Percentiles rank a stretch among this genome's conserved stretches.
phyloP scores from a whole-genome alignment of 2,797 vertebrate genomes.

The Fistularia commersonii region DNA sequence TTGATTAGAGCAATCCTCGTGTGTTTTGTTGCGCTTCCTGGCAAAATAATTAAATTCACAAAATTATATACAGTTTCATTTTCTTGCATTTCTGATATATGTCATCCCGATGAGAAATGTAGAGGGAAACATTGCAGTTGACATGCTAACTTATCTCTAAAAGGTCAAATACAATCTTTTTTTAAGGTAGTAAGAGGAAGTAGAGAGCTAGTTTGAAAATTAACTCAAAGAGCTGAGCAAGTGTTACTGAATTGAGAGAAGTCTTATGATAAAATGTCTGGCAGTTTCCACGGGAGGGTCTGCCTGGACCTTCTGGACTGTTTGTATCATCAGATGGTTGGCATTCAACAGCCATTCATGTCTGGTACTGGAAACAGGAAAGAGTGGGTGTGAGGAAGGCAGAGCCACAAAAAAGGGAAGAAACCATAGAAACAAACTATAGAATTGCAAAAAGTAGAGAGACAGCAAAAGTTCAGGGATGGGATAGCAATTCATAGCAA shows the following conservation, averaged over 20 bases:
- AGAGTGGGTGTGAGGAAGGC: conserved; percentile 33
- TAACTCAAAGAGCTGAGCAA: neutral
- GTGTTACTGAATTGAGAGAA: neutral
- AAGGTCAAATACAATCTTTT: too few relatives aligned
- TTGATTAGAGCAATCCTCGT: too few relatives aligned
- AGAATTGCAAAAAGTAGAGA: conserved; percentile 10
- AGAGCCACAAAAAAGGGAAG: conserved; percentile 29
- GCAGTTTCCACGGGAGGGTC: conserved; percentile 32
- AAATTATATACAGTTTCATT: too few relatives aligned
- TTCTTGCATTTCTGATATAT: too few relatives aligned
- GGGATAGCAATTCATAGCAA: too few relatives aligned
- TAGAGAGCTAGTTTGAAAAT: too few relatives aligned
- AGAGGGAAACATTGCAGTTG: too few relatives aligned
- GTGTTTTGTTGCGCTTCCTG: too few relatives aligned
- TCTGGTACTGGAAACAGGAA: conserved; percentile 25
- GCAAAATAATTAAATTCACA: too few relatives aligned
- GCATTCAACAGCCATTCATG: conserved; percentile 27
- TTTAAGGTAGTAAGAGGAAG: too few relatives aligned
- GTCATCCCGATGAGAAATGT: too few relatives aligned
- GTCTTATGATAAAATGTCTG: conserved; percentile 16
- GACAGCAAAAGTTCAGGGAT: neutral
- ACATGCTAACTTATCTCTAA: too few relatives aligned
- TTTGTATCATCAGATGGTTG: conserved; percentile 69
- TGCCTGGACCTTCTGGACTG: conserved; percentile 58
- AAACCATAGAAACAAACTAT: conserved; percentile 3